Conservation (phyloP, 30 jellyfish, hydroid and myxozoan genomes). For the Hydractinia echinata region DNA sequence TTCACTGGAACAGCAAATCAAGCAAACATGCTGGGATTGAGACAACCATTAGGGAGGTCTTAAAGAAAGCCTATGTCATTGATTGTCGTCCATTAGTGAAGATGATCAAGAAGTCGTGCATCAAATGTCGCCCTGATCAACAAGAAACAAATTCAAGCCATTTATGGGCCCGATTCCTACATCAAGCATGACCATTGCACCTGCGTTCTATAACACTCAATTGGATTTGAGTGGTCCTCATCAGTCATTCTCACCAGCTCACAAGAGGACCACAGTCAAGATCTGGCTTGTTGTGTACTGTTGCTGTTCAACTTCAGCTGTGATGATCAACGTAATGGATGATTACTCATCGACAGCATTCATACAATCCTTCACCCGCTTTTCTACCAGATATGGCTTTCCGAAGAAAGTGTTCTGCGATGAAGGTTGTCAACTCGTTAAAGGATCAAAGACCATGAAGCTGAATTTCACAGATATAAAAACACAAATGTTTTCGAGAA, state of each 20-base stretch:
- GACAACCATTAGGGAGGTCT: neutral
- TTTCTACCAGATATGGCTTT: conserved; percentile 14
- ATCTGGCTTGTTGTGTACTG: conserved; percentile 11
- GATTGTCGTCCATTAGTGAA: conserved; percentile 1
- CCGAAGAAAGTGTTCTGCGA: conserved; percentile 31
- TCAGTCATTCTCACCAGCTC: conserved; percentile 6
- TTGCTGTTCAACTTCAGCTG: conserved; percentile 13
- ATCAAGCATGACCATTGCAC: conserved; percentile 4
- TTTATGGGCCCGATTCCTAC: neutral
- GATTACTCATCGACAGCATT: conserved; percentile 19
- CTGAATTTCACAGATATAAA: neutral
- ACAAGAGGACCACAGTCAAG: conserved; percentile 29
- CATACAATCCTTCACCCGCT: conserved; percentile 20
- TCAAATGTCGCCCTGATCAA: neutral
- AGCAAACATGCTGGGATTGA: neutral
- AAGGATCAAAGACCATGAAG: neutral
- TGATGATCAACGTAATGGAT: conserved; percentile 1
- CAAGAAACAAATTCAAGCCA: neutral
- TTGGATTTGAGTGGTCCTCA: too few species aligned
- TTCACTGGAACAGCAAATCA: neutral
- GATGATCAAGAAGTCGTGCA: neutral
- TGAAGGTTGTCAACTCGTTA: conserved; percentile 10
- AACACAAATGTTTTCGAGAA: too few species aligned
- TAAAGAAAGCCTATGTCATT: neutral
- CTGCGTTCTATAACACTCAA: conserved; percentile 10